phyloP scores from a whole-genome alignment of 2,113 vertebrate genomes.

The Lophotis ruficrista region DNA sequence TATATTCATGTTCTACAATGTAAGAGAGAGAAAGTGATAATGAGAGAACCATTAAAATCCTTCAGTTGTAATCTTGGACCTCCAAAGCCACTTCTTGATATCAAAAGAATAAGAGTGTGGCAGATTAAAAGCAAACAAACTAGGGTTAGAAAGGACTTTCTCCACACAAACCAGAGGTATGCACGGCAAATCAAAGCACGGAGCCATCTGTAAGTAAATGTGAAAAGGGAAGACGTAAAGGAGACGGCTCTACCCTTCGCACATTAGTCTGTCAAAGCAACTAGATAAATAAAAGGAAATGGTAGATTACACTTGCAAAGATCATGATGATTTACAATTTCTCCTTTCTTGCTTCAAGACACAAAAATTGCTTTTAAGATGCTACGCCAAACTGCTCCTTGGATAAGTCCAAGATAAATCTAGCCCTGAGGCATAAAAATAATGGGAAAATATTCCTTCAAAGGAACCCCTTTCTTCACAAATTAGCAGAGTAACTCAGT shows the following conservation, averaged over 20 bases:
- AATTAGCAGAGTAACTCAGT: background rate
- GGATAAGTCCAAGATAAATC: background rate
- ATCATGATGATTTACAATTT: background rate
- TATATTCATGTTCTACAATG: background rate
- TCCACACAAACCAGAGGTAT: background rate
- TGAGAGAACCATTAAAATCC: background rate
- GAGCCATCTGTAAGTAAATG: background rate
- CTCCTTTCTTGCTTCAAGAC: background rate
- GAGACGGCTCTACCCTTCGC: background rate
- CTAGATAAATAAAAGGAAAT: background rate
- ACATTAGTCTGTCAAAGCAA: background rate
- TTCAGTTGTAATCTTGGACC: background rate
- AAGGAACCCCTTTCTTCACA: background rate
- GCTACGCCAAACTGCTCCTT: background rate
- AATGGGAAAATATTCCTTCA: background rate
- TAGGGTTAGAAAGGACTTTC: background rate
- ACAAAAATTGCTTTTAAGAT: background rate
- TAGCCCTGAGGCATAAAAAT: background rate
- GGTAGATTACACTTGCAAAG: background rate
- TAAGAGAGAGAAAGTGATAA: background rate
- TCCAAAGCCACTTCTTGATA: background rate
- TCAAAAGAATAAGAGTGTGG: background rate
- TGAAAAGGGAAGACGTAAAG: background rate
- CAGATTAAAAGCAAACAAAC: background rate
- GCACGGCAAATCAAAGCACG: background rate